Evolutionary conservation across 2,888 invertebrate genomes (phyloP).

Genomic region (Neoaliturus tenellus): DNA sequence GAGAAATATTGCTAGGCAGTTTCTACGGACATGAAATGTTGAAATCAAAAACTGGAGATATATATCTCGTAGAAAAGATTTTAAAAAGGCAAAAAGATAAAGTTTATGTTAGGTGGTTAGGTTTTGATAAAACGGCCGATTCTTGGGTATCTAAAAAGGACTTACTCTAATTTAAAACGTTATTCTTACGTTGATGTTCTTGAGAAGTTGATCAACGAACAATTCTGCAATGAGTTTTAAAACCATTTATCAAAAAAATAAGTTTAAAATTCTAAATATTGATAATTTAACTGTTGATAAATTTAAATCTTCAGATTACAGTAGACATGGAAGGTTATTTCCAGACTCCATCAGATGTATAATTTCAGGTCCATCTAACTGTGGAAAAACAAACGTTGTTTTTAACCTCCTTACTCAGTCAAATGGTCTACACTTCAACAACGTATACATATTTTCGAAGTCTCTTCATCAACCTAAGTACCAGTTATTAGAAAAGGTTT

Average conservation of each 20-base stretch:
- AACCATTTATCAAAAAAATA: background rate
- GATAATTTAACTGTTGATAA: slow-evolving; percentile 25
- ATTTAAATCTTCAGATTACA: background rate
- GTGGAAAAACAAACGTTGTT: slow-evolving; percentile 51
- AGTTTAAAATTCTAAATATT: slow-evolving; percentile 16
- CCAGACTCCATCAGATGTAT: slow-evolving; percentile 41
- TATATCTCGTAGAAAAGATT: slow-evolving; percentile 50
- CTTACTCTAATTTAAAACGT: background rate
- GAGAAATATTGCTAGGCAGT: slow-evolving; percentile 24
- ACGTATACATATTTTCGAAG: slow-evolving; percentile 53
- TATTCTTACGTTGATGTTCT: background rate
- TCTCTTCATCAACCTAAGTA: slow-evolving; percentile 54
- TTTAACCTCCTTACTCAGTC: slow-evolving; percentile 32
- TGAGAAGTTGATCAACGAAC: too few species aligned
- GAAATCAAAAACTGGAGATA: slow-evolving; percentile 12
- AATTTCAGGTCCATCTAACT: slow-evolving; percentile 35
- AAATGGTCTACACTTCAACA: slow-evolving; percentile 45
- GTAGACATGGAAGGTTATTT: slow-evolving; percentile 49
- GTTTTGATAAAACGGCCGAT: slow-evolving; percentile 43
- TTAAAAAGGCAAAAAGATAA: slow-evolving; percentile 36
- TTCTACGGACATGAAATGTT: slow-evolving; percentile 49
- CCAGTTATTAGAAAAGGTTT: slow-evolving; percentile 34
- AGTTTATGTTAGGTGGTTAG: slow-evolving; percentile 44
- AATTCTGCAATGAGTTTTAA: background rate
- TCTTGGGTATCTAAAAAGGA: slow-evolving; percentile 53